These are phyloP conservation scores for Calyptommatus sinebrachiatus DNA, from an alignment of 2,113 vertebrate species.

Conservation along the genomic window DNA sequence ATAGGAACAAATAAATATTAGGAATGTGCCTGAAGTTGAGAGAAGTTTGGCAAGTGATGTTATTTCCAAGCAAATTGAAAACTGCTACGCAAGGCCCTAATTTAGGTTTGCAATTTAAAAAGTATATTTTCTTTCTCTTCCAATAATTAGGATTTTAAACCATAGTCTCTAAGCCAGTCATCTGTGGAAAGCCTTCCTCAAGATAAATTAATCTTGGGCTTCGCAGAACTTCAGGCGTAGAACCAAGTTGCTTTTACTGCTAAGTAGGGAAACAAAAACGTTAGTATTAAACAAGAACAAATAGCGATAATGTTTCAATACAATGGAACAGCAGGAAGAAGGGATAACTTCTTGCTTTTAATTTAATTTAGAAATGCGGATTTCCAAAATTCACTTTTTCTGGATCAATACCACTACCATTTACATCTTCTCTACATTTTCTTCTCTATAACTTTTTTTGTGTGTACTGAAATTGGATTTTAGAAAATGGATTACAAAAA, in stretches of 20 bases:
- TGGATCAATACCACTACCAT: too few species aligned
- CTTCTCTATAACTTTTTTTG: too few species aligned
- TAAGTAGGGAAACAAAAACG: background rate
- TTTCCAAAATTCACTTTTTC: too few species aligned
- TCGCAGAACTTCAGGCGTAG: background rate
- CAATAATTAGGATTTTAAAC: constrained; percentile 32
- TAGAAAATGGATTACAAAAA: too few species aligned
- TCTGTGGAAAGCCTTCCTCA: constrained; percentile 18
- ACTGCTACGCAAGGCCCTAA: background rate
- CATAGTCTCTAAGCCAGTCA: constrained; percentile 3
- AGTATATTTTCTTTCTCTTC: background rate
- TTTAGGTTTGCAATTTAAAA: constrained; percentile 22
- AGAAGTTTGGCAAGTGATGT: constrained; percentile 8
- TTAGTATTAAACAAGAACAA: background rate
- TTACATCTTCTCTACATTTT: too few species aligned
- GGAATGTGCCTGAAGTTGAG: background rate
- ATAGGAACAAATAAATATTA: too few species aligned
- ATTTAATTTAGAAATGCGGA: too few species aligned
- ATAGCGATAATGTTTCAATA: background rate
- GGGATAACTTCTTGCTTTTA: too few species aligned
- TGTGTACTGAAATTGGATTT: too few species aligned
- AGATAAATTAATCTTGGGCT: background rate
- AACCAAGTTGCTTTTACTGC: background rate
- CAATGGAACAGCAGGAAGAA: background rate
- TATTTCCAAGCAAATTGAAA: constrained; percentile 2